These are phyloP conservation scores for Notolabrus celidotus DNA, from an alignment of 2,797 vertebrate genomes.

Conservation along the genomic window DNA sequence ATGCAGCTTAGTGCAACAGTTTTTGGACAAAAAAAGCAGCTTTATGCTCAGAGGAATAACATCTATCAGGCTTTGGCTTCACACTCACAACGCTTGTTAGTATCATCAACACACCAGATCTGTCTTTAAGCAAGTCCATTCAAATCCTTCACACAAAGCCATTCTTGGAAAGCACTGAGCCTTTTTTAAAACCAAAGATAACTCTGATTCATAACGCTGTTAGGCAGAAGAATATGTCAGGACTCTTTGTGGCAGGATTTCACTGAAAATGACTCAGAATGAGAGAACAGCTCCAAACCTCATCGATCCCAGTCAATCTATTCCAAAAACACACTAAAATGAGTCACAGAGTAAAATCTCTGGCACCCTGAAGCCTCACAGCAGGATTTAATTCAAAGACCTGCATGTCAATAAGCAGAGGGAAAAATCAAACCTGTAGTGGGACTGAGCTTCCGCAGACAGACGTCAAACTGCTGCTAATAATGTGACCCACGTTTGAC, in stretches of 20 bases:
- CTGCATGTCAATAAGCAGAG: slow-evolving; percentile 37
- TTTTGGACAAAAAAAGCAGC: neutral
- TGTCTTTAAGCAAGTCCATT: neutral
- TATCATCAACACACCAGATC: neutral
- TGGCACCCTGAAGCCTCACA: slow-evolving; percentile 37
- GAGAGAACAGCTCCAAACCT: slow-evolving; percentile 22
- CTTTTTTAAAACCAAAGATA: slow-evolving; percentile 9
- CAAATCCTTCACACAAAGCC: neutral
- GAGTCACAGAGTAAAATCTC: slow-evolving; percentile 50
- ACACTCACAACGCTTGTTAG: neutral
- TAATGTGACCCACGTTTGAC: neutral
- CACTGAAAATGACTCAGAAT: slow-evolving; percentile 41
- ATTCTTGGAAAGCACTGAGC: neutral
- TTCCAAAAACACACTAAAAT: slow-evolving; percentile 14
- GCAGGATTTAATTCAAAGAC: slow-evolving; percentile 44
- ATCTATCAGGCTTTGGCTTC: neutral
- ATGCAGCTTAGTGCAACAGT: neutral
- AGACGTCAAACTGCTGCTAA: slow-evolving; percentile 16
- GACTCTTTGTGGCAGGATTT: neutral
- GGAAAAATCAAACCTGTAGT: slow-evolving; percentile 6
- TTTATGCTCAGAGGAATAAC: neutral
- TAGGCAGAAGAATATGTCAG: slow-evolving; percentile 13
- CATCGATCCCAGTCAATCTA: slow-evolving; percentile 44
- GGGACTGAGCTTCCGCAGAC: slow-evolving; percentile 8
- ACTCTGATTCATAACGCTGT: neutral